Evolutionary conservation across 2,113 vertebrate genomes (phyloP).

Genomic region (Eonycteris spelaea): DNA sequence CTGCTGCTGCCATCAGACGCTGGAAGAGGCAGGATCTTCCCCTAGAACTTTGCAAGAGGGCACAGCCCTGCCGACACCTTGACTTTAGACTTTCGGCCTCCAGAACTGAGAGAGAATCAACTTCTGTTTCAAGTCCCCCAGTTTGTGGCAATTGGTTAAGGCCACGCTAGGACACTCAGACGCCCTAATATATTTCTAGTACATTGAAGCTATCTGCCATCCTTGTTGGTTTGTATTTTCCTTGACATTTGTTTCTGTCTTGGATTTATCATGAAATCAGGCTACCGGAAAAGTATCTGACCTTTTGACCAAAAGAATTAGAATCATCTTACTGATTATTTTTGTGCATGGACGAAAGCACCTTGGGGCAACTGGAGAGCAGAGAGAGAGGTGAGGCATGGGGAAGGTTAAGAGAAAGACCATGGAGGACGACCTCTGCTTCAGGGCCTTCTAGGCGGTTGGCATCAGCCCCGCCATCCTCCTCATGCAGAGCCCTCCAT

Average conservation of each 20-base stretch:
- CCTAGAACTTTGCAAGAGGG: neutral
- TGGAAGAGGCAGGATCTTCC: neutral
- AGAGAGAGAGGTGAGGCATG: no score
- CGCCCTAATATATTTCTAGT: neutral
- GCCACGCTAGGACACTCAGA: neutral
- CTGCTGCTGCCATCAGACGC: fast-evolving
- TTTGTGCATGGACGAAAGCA: neutral
- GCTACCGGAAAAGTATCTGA: neutral
- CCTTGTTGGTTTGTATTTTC: neutral
- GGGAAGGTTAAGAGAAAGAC: neutral
- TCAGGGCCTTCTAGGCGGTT: no score
- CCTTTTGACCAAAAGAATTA: neutral
- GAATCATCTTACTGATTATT: neutral
- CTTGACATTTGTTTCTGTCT: neutral
- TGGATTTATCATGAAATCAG: neutral
- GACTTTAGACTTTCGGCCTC: neutral
- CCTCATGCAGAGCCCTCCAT: no score
- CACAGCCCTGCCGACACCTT: neutral
- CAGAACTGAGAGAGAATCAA: neutral
- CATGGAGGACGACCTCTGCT: neutral
- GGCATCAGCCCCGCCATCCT: neutral
- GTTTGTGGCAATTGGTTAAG: neutral
- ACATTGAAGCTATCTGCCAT: fast-evolving
- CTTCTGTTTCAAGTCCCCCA: neutral
- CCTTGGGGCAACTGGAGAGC: neutral